Evolutionary conservation across 2,113 vertebrate genomes (phyloP).

Genomic region (Pomatostomus ruficeps): DNA sequence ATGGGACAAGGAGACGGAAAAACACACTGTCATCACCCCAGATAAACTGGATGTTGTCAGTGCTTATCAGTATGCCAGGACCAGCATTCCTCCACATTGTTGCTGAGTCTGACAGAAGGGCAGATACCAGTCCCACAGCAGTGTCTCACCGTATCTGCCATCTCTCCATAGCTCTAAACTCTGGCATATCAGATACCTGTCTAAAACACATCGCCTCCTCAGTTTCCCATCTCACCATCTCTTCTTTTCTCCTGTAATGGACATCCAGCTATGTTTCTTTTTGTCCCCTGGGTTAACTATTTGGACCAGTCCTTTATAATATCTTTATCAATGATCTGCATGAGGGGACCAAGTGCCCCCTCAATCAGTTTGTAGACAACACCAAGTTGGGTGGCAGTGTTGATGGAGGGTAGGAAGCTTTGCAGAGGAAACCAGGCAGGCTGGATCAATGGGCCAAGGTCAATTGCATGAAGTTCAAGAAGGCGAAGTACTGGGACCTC

Average conservation of each 20-base stretch:
- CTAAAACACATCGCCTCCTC: background rate
- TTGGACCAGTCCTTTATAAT: background rate
- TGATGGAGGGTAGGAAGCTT: background rate
- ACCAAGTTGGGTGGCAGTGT: too few relatives aligned
- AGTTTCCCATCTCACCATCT: background rate
- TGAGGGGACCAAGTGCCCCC: background rate
- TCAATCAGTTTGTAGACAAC: background rate
- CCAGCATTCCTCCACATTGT: background rate
- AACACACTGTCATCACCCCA: background rate
- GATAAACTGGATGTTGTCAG: background rate
- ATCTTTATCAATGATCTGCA: too few relatives aligned
- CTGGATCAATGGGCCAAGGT: background rate
- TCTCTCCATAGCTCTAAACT: background rate
- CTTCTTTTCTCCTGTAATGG: background rate
- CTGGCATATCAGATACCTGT: background rate
- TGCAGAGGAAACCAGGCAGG: background rate
- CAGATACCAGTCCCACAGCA: background rate
- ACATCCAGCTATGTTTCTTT: background rate
- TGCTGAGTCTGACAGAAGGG: background rate
- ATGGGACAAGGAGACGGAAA: background rate
- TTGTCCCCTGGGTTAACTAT: background rate
- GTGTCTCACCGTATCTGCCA: background rate
- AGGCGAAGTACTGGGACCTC: background rate
- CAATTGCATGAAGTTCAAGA: background rate
- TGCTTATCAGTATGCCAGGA: background rate